Evolutionary conservation across 35 echinoderm and acorn worm genomes (phyloP), one percentile per base, ranked within the genome.

Genomic region (Heliocidaris tuberculata): DNA sequence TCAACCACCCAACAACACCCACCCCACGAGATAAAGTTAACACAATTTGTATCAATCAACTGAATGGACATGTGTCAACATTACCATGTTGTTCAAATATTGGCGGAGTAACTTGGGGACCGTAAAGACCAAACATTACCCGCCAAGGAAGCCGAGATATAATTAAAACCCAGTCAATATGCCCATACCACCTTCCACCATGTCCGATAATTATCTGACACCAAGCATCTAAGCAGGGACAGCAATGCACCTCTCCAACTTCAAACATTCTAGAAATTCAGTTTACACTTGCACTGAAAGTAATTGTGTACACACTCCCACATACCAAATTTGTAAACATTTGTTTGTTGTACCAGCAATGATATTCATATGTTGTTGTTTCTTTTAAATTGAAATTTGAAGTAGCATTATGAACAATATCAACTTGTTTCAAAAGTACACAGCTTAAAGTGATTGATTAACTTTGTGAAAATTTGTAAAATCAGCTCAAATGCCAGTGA

Each of bases 51-150:
- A 92, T 48, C 89, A 92, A 92, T 48, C 65, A 78, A 78, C 65
- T 21, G 65, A 78, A 78, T 78, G 65, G 65, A 78, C 87, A 32
- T 89, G 87, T 47, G 47, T 42, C 87, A 89, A 89, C 87, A 89
- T n/a, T 32, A 19, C 87, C 87, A 89, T 89, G 31, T 89, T 89
- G 87, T 48, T 89, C 87, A 89, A 89, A 89, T 89, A 89, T 89
- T 89, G 31, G 87, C 31, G 12, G 8, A 47, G 87, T 35, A 89
- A 89, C 87, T 32, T 2, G 15, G 47, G 86, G 47, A 48, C 31
- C 87, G 31, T 89, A 48, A 48, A 48, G 47, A 5, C 31, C 87
- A 89, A 89, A 89, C 87, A 89, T 32, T 89, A 47, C 87, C 87
- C 19, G 32, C 87, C 87, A 48, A 16, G 7, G 47, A 7, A 32